Conservation (phyloP, 2,113 vertebrate genomes). For the Amblyopsis rosae region DNA sequence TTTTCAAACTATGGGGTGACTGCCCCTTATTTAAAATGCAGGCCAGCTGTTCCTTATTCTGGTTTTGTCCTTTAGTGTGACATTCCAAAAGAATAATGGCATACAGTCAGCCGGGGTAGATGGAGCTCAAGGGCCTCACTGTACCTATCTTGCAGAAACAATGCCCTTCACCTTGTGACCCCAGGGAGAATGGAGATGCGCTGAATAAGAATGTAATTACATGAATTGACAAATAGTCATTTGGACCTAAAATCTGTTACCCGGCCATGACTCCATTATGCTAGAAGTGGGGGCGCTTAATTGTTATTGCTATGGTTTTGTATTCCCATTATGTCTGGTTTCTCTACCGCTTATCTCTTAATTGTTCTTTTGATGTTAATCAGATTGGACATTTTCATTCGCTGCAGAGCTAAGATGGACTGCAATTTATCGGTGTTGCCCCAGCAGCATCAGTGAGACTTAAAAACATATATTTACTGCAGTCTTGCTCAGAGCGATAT, state of each 20-base stretch:
- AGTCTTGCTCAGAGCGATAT: constrained; percentile 27
- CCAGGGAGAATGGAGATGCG: constrained; percentile 19
- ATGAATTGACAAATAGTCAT: constrained; percentile 34
- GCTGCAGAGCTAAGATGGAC: constrained; percentile 45
- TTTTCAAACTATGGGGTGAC: not conserved
- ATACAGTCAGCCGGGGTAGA: not conserved
- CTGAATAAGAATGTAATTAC: constrained; percentile 52
- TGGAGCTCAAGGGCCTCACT: constrained; percentile 9
- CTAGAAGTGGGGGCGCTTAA: constrained; percentile 47
- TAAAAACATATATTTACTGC: constrained; percentile 46
- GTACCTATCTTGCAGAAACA: not conserved
- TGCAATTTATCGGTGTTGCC: constrained; percentile 44
- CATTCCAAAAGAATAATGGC: not conserved
- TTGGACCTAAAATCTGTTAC: constrained; percentile 50
- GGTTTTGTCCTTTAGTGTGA: constrained; percentile 7
- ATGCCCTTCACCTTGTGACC: constrained; percentile 36
- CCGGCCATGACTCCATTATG: constrained; percentile 51
- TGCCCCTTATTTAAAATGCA: constrained; percentile 4
- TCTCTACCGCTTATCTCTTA: constrained; percentile 70
- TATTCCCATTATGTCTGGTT: constrained; percentile 63
- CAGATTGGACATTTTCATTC: constrained; percentile 69
- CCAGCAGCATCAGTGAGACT: constrained; percentile 17
- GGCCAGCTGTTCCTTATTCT: constrained; percentile 1
- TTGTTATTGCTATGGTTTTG: constrained; percentile 61
- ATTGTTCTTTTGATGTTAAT: constrained; percentile 72